A percentile compares a stretch with the other conserved stretches of the same genome.
Conservation (phyloP, 2,113 vertebrate species). For the Dromas ardeola region DNA sequence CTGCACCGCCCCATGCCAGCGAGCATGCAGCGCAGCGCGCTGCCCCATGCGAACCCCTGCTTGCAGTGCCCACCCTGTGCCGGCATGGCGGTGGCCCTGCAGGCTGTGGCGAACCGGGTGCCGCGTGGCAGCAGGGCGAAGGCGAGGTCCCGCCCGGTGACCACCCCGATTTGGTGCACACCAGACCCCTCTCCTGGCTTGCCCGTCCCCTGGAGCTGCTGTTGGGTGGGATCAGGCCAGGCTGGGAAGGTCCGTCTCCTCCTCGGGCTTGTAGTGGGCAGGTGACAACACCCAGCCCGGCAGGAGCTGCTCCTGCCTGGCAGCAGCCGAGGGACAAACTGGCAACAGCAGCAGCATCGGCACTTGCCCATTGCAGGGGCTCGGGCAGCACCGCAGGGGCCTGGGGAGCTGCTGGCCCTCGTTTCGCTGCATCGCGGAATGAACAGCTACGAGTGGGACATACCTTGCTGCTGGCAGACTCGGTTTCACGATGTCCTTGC, state of each 20-base stretch:
- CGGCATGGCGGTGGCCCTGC: fast-evolving
- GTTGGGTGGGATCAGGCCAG: background rate
- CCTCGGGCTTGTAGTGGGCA: background rate
- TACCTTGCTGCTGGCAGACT: background rate
- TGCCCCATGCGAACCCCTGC: background rate
- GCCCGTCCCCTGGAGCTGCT: background rate
- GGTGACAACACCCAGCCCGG: background rate
- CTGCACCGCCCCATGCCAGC: fast-evolving
- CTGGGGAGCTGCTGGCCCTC: background rate
- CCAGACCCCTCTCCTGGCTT: fast-evolving
- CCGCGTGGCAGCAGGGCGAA: fast-evolving
- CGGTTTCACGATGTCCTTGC: background rate
- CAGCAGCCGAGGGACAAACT: background rate
- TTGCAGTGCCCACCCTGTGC: background rate
- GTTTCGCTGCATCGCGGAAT: fast-evolving
- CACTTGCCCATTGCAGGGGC: fast-evolving
- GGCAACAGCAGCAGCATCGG: background rate
- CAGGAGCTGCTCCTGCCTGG: background rate
- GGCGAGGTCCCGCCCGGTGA: fast-evolving
- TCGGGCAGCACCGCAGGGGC: fast-evolving
- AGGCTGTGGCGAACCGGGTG: background rate
- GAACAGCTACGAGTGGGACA: background rate
- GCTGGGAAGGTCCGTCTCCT: background rate
- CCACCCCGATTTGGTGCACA: fast-evolving
- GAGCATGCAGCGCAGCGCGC: fast-evolving